Evolutionary conservation across 1,140 invertebrate species (phyloP), one percentile per base, ranked within the genome.

Genomic region (Penaeus vannamei): DNA sequence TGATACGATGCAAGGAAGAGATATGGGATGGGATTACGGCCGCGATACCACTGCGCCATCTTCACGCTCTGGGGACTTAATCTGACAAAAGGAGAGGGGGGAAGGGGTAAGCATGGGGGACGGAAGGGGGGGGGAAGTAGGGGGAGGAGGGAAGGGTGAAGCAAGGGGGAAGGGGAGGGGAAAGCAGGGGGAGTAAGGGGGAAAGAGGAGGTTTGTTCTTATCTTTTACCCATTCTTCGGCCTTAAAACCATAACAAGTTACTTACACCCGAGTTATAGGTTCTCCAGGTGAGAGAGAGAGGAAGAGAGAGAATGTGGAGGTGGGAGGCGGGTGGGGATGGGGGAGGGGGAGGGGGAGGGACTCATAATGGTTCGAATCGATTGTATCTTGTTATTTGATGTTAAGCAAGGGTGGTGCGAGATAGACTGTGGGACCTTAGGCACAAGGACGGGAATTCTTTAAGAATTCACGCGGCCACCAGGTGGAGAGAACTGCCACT

Each of bases 321-420:
- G 46, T 5, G 53, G 53, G 53, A 53, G 72, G 72, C 26, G 29
- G n/a, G 32, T 22, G 32, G 14, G 8, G 17, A 12, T 0, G 42
- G 32, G 14, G 8, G 17, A 12, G 4, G n/a, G 22, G 72, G 72
- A 17, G 19, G 29, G 42, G 42, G 42, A 29, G 29, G 42, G 22
- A 22, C 22, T 22, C 72, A 76, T 76, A 76, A 76, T 76, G 72
- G 72, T 76, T 32, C 42, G 72, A 76, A 76, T 76, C 42, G 72
- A 76, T 29, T 36, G 72, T 76, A 76, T 76, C 72, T 76, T 76
- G 32, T 76, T 76, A 29, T n/a, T 76, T 76, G 42, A 76, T 76
- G 72, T 29, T 53, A 53, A 53, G 4, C 53, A 53, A 53, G 14
- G 72, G 26, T 29, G 72, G 72, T 32, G n/a, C 14, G 26, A 76